Percentiles rank a stretch among this genome's conserved stretches.
Evolutionary conservation across 1,140 invertebrate genomes (phyloP).

Genomic region (Apocrypta bakeri): DNA sequence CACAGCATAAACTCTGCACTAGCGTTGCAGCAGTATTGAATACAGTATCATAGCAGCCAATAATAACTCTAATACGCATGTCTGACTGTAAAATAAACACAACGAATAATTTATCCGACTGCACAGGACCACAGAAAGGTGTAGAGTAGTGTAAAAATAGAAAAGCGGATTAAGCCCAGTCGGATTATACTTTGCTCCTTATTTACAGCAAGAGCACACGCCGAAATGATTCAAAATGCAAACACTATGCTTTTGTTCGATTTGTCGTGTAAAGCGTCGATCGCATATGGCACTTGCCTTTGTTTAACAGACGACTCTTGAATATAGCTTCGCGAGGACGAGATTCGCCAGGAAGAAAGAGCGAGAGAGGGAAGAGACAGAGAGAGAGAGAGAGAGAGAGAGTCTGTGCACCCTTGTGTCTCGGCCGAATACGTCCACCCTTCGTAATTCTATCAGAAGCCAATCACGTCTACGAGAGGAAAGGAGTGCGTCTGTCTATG

Average conservation of each 20-base stretch:
- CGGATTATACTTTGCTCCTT: not conserved
- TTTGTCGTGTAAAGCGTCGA: not conserved
- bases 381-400: not conserved
- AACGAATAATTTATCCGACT: not conserved
- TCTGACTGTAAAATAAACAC: not conserved
- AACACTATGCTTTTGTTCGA: conserved; percentile 7
- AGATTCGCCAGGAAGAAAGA: not conserved
- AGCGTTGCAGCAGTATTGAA: not conserved
- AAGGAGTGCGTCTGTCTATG: conserved; percentile 60
- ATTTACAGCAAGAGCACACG: not conserved
- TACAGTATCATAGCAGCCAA: not conserved
- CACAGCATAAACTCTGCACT: not conserved
- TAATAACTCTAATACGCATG: not conserved
- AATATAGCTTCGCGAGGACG: conserved; percentile 2
- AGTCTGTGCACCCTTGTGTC: conserved; percentile 10
- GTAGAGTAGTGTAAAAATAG: not conserved
- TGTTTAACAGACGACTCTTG: conserved; percentile 14
- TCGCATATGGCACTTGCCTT: conserved; percentile 33
- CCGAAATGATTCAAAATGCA: not conserved
- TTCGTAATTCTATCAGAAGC: conserved; percentile 72
- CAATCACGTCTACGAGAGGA: conserved; percentile 67
- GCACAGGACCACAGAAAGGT: not conserved
- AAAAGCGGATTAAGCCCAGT: not conserved
- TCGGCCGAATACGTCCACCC: conserved; percentile 59
- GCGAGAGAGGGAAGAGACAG: not conserved